Percentiles rank a stretch among this genome's conserved stretches.
Conservation (phyloP, 2,888 invertebrate species). For the Schrankia costaestrigalis region DNA sequence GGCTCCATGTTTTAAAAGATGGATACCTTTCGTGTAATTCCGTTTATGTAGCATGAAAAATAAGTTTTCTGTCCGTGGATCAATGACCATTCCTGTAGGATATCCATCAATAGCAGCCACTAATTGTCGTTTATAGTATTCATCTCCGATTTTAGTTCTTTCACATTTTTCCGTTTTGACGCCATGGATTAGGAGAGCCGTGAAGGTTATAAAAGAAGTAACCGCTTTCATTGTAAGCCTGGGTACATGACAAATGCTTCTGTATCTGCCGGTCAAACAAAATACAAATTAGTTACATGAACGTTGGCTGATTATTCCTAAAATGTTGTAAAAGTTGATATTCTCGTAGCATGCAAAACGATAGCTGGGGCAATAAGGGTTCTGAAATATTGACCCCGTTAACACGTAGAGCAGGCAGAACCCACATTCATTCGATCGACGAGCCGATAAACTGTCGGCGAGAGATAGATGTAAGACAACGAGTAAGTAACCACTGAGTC, state of each 20-base stretch:
- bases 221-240: slow-evolving; percentile 36
- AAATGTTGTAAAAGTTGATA: too few relatives aligned
- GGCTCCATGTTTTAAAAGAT: slow-evolving; percentile 63
- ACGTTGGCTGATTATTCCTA: too few relatives aligned
- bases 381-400: too few relatives aligned
- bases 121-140: slow-evolving; percentile 63
- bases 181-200: slow-evolving; percentile 26
- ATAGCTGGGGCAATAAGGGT: too few relatives aligned
- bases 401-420: too few relatives aligned
- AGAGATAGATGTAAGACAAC: too few relatives aligned
- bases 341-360: too few relatives aligned
- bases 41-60: slow-evolving; percentile 69
- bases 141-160: slow-evolving; percentile 59
- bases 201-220: too few relatives aligned
- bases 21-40: slow-evolving; percentile 70
- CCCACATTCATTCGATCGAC: too few relatives aligned
- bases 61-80: slow-evolving; percentile 63
- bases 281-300: too few relatives aligned
- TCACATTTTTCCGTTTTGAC: slow-evolving; percentile 57
- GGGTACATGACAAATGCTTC: slow-evolving; percentile 42
- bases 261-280: slow-evolving; percentile 2
- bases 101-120: slow-evolving; percentile 69
- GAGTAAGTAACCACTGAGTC: too few relatives aligned
- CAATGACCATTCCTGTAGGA: slow-evolving; percentile 62
- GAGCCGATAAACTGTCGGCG: too few relatives aligned